phyloP scores from a whole-genome alignment of 23 tunicate species.

The Halocynthia roretzi region DNA sequence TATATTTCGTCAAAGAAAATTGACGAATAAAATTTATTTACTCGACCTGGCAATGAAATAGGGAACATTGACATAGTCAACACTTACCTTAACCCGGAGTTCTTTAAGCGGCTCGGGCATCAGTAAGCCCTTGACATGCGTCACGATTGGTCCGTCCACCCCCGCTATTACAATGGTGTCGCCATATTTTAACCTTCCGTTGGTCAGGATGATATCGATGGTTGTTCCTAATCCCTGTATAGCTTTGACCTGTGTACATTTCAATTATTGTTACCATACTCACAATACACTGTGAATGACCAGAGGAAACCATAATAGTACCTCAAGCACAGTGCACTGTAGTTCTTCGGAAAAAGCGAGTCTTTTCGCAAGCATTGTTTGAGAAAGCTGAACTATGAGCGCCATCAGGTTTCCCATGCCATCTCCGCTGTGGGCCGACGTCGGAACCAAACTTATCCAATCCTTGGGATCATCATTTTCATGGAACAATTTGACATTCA shows the following conservation, averaged over 20 bases:
- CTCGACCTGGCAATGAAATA: too few relatives aligned
- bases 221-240: conserved; percentile 92
- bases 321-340: conserved; percentile 83
- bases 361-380: conserved; percentile 55
- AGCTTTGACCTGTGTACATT: conserved; percentile 40
- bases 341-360: conserved; percentile 71
- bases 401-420: conserved; percentile 99
- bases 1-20: too few relatives aligned
- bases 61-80: too few relatives aligned
- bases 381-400: conserved; percentile 57
- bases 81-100: conserved; percentile 41
- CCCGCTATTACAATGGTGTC: conserved; percentile 82
- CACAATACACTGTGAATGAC: too few relatives aligned
- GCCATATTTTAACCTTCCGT: conserved; percentile 90
- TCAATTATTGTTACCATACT: too few relatives aligned
- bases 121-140: conserved; percentile 73
- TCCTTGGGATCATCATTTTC: conserved; percentile 87
- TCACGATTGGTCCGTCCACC: conserved; percentile 84
- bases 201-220: conserved; percentile 74
- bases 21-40: too few relatives aligned
- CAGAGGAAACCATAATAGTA: too few relatives aligned
- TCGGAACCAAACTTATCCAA: conserved; percentile 94
- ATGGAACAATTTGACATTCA: conserved; percentile 78
- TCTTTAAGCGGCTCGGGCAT: conserved; percentile 86
- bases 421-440: conserved; percentile 86